These are phyloP conservation scores for Teinopalpus imperialis DNA, from an alignment of 2,888 invertebrate genomes.

Conservation along the genomic window DNA sequence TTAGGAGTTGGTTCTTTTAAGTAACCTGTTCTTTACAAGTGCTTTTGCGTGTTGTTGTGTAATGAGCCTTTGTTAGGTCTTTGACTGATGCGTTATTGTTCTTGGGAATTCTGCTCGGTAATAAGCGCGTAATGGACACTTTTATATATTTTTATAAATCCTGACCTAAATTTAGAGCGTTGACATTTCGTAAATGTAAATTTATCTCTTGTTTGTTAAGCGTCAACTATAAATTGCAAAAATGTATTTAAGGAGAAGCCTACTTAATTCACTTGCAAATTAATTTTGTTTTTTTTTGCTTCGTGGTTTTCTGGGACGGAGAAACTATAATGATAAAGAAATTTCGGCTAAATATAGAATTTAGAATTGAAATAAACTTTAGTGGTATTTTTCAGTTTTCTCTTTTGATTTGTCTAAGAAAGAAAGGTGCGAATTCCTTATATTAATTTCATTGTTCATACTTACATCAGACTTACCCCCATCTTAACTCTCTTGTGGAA, in stretches of 20 bases:
- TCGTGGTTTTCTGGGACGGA: background rate
- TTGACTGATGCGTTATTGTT: slow-evolving; percentile 28
- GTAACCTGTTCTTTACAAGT: slow-evolving; percentile 28
- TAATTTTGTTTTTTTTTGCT: slow-evolving; percentile 3
- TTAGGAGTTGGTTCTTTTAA: slow-evolving; percentile 47
- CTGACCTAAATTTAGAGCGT: slow-evolving; percentile 22
- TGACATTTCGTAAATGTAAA: slow-evolving; percentile 24
- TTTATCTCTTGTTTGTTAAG: slow-evolving; percentile 23
- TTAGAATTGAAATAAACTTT: too few relatives aligned
- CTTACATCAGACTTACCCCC: too few relatives aligned
- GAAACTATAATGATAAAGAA: background rate
- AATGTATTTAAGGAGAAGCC: slow-evolving; percentile 15
- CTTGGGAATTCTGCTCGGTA: slow-evolving; percentile 12
- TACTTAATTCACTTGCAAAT: slow-evolving; percentile 12
- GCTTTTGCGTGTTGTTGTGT: slow-evolving; percentile 30
- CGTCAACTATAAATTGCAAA: slow-evolving; percentile 18
- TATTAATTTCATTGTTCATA: too few relatives aligned
- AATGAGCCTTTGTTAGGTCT: slow-evolving; percentile 27
- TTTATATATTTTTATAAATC: slow-evolving; percentile 19
- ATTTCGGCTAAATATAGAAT: background rate
- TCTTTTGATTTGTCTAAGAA: too few relatives aligned
- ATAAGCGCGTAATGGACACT: slow-evolving; percentile 13
- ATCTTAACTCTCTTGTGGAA: too few relatives aligned
- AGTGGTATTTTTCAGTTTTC: too few relatives aligned
- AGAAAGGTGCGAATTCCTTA: too few relatives aligned